Percentiles rank a stretch among this genome's conserved stretches.
Evolutionary conservation across 2,113 vertebrate species (phyloP).

Genomic region (Gopherus flavomarginatus): DNA sequence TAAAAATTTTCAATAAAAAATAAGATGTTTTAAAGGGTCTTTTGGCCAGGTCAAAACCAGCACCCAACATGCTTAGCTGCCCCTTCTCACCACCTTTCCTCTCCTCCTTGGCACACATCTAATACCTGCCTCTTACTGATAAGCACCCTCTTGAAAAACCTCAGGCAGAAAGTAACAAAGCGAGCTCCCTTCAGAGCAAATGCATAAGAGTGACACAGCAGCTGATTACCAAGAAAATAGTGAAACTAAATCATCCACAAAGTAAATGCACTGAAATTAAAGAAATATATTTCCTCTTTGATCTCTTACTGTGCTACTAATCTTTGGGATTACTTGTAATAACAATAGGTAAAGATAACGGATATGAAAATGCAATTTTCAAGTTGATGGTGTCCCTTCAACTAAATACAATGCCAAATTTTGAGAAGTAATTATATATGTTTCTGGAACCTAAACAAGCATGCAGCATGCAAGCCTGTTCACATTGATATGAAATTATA

Average conservation of each 20-base stretch:
- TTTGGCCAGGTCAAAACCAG: background rate
- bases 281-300: background rate
- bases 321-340: background rate
- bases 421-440: background rate
- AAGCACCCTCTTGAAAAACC: background rate
- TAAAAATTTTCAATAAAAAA: background rate
- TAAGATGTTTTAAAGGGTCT: background rate
- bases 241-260: background rate
- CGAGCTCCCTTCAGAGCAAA: background rate
- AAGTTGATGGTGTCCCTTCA: background rate
- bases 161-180: background rate
- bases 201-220: background rate
- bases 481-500: background rate
- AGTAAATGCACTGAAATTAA: background rate
- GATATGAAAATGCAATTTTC: background rate
- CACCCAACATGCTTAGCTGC: background rate
- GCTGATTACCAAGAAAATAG: background rate
- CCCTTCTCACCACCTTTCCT: constrained; percentile 25
- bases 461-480: background rate
- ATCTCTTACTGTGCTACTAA: background rate
- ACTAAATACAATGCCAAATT: background rate
- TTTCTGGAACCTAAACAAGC: background rate
- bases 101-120: background rate
- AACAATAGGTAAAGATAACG: background rate
- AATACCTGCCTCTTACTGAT: constrained; percentile 42